Evolutionary conservation across 2,113 vertebrate species (phyloP).

Genomic region (Embiotoca jacksoni): DNA sequence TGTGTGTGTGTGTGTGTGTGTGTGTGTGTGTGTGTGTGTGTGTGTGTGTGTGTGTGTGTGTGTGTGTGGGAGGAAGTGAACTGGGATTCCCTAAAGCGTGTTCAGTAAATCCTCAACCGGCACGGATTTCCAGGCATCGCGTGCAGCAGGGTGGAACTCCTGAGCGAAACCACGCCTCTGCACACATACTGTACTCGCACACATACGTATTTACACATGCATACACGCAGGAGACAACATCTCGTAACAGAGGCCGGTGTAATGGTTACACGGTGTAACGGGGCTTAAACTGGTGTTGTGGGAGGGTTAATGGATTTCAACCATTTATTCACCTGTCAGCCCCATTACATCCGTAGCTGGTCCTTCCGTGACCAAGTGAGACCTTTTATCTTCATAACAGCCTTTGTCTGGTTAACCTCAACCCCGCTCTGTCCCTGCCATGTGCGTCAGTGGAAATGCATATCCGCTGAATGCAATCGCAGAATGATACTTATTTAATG

Average conservation of each 20-base stretch:
- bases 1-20: slow-evolving; percentile 26
- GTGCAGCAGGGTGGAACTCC: slow-evolving; percentile 71
- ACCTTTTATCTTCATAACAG: slow-evolving; percentile 64
- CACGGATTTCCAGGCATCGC: slow-evolving; percentile 70
- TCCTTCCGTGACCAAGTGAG: slow-evolving; percentile 61
- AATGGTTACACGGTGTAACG: slow-evolving; percentile 32
- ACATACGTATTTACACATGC: background rate
- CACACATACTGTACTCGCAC: slow-evolving; percentile 17
- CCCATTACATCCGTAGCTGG: slow-evolving; percentile 62
- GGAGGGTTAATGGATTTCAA: slow-evolving; percentile 75
- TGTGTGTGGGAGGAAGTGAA: slow-evolving; percentile 8
- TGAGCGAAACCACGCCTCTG: slow-evolving; percentile 45
- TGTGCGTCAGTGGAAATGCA: slow-evolving; percentile 48
- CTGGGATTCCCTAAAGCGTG: slow-evolving; percentile 79
- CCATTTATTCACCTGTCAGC: slow-evolving; percentile 80
- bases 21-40: slow-evolving; percentile 24
- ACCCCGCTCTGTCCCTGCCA: background rate
- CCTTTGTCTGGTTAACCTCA: slow-evolving; percentile 73
- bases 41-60: slow-evolving; percentile 21
- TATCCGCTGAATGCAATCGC: slow-evolving; percentile 37
- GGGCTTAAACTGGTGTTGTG: slow-evolving; percentile 50
- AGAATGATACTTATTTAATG: slow-evolving; percentile 37
- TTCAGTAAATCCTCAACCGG: slow-evolving; percentile 76
- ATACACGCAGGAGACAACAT: slow-evolving; percentile 18
- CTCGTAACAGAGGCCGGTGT: slow-evolving; percentile 19